phyloP scores from a whole-genome alignment of 64 coral and sea anemone species.

The Pachyseris speciosa region DNA sequence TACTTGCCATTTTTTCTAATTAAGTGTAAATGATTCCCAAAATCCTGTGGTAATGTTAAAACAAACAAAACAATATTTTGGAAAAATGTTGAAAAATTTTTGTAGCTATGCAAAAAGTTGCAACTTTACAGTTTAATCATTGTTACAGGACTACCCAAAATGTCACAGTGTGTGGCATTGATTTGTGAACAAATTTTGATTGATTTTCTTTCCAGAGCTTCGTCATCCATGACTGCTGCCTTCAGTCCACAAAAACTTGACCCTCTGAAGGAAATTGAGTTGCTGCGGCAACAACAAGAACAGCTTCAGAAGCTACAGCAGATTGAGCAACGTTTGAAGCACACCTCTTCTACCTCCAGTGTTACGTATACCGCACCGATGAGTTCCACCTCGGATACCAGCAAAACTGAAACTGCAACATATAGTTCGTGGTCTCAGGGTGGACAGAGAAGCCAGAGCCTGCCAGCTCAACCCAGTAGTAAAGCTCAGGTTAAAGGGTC shows the following conservation, averaged over 20 bases:
- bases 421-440: neutral
- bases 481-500: neutral
- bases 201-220: neutral
- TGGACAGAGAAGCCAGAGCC: neutral
- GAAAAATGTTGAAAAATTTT: too few species aligned
- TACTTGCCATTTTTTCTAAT: too few species aligned
- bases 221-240: neutral
- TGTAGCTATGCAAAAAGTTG: too few species aligned
- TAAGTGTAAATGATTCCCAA: too few species aligned
- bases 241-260: constrained; percentile 52
- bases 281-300: constrained; percentile 71
- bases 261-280: constrained; percentile 78
- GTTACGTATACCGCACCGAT: neutral
- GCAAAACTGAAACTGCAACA: neutral
- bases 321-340: constrained; percentile 61
- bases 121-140: too few species aligned
- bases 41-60: too few species aligned
- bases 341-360: neutral
- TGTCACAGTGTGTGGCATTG: neutral
- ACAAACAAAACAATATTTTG: too few species aligned
- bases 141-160: too few species aligned
- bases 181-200: neutral
- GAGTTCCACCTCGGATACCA: neutral
- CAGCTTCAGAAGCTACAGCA: constrained; percentile 77
- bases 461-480: neutral